Percentiles rank a stretch among this genome's conserved stretches.
Evolutionary conservation across 2,113 vertebrate species (phyloP).

Genomic region (Amphilophus citrinellus): DNA sequence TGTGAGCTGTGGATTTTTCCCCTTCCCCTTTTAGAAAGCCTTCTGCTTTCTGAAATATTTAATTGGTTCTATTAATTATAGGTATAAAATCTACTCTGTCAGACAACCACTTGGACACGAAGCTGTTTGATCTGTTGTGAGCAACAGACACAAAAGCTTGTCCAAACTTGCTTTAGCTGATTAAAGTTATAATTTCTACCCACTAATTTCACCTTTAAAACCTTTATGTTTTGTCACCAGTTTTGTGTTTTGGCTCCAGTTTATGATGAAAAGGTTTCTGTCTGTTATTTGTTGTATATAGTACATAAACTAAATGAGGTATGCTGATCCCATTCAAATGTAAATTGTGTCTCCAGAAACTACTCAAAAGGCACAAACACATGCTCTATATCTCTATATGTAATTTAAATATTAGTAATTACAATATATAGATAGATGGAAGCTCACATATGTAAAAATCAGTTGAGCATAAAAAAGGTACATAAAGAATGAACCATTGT

Average conservation of each 20-base stretch:
- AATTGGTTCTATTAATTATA: neutral
- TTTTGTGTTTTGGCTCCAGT: neutral
- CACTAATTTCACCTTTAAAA: neutral
- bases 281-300: neutral
- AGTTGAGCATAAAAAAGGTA: neutral
- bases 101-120: neutral
- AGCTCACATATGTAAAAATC: neutral
- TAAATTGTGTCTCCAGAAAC: neutral
- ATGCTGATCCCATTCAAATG: neutral
- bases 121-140: neutral
- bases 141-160: constrained; percentile 1
- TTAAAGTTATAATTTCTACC: neutral
- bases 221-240: neutral
- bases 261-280: constrained; percentile 5
- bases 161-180: neutral
- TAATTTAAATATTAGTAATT: neutral
- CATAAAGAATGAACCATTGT: neutral
- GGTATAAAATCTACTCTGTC: neutral
- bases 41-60: constrained; percentile 3
- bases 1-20: neutral
- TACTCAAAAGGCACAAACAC: neutral
- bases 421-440: neutral
- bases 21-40: neutral
- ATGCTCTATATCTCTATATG: neutral
- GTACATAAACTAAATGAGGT: neutral